Base-by-base conservation (phyloP, 1,140 invertebrate species). In the Ceratina japonica region DNA sequence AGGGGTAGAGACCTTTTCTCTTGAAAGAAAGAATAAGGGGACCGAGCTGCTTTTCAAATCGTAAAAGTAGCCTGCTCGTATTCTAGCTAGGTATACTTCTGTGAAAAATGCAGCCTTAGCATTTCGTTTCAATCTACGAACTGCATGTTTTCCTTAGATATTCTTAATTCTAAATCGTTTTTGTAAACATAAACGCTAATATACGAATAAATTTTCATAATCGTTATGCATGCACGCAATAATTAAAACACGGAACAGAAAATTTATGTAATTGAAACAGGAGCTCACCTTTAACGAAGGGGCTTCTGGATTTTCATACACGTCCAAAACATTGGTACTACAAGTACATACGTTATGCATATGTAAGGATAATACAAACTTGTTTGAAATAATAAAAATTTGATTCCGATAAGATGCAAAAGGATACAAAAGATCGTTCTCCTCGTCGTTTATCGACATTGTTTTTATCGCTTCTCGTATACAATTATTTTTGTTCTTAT, bases 291-390 rank as follows among this genome's bases (percentile, higher is more conserved):
- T 78, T 68, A 78, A 63, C 49, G 75, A 62, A n/a, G 80, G 58
- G 37, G 63, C 37, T 59, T 80, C 68, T 52, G 81, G 84, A n/a
- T 54, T 83, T 18, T 85, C 87, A 66, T 92, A 92, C 18, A 91
- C 83, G 61, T 86, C 87, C 54, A 92, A 77, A 62, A 92, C 86
- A 49, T 90, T 86, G 8, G 91, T 86, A 12, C 22, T 81, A 22
- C n/a, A 61, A 73, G 20, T 65, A 27, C 24, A 22, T 13, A 56
- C 52, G 8, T 44, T 49, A 7, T 44, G 8, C 1, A 80, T 8
- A 44, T 80, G 68, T 80, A 80, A 80, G 62, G 49, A 58, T 37
- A 58, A 52, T 27, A 79, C 71, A 16, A 24, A 22, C 31, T 51
- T 66, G 13, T 0, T 49, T 4, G 5, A 56, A 56, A 56, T 3